These are phyloP conservation scores for Vollenhovia emeryi DNA, from an alignment of 1,140 invertebrate genomes.

Conservation along the genomic window DNA sequence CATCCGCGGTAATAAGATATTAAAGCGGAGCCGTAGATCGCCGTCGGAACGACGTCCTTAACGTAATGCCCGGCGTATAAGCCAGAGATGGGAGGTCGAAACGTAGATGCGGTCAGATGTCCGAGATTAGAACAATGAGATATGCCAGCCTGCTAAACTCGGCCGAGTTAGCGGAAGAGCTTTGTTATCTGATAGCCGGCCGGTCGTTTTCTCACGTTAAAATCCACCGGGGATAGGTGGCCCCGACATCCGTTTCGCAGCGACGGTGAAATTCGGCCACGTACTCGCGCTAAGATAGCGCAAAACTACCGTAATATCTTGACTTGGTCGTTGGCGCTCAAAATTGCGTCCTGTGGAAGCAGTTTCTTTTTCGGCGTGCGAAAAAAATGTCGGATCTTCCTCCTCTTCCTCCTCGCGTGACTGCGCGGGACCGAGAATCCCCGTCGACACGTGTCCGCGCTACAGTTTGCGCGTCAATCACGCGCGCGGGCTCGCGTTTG, in stretches of 20 bases:
- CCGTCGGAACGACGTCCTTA: conserved; percentile 66
- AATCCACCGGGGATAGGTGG: neutral
- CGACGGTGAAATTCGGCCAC: neutral
- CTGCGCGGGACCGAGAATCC: neutral
- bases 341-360: neutral
- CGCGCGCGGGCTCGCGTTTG: neutral
- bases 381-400: neutral
- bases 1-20: conserved; percentile 69
- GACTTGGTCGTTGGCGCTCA: neutral
- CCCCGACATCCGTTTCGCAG: neutral
- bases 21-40: conserved; percentile 66
- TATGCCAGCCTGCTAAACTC: conserved; percentile 53
- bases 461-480: conserved; percentile 5
- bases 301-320: neutral
- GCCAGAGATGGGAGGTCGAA: conserved; percentile 42
- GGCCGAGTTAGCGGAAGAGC: conserved; percentile 17
- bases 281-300: neutral
- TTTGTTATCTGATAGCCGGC: conserved; percentile 37
- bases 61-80: conserved; percentile 60
- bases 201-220: conserved; percentile 33
- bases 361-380: neutral
- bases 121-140: conserved; percentile 73
- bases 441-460: neutral
- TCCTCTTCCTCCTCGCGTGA: neutral
- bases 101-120: conserved; percentile 65